phyloP scores from a whole-genome alignment of 2,113 vertebrate species.

The Neofelis nebulosa region DNA sequence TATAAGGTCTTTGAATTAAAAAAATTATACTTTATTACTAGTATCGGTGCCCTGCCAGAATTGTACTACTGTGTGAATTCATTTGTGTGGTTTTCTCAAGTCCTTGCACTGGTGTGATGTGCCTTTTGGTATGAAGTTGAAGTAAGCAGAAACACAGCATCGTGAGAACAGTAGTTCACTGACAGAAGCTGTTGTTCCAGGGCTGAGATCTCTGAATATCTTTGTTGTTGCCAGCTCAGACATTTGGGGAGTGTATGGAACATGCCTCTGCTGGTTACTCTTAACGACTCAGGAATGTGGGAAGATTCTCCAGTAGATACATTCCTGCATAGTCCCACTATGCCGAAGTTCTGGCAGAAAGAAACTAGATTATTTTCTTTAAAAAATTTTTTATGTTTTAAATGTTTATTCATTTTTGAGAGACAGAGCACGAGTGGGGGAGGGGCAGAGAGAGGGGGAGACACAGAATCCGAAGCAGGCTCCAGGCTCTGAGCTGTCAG shows the following conservation, averaged over 20 bases:
- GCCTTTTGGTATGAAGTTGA: not conserved
- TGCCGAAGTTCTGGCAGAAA: constrained; percentile 25
- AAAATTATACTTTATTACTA: not conserved
- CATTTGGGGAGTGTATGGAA: constrained; percentile 72
- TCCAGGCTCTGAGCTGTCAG: too few species aligned
- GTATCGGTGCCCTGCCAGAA: not conserved
- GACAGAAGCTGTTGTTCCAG: constrained; percentile 56
- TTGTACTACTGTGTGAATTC: not conserved
- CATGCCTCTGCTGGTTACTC: constrained; percentile 74
- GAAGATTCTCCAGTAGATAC: constrained; percentile 68
- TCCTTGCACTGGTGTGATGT: not conserved
- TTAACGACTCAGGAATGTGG: constrained; percentile 57
- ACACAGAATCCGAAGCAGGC: too few species aligned
- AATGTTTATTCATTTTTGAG: too few species aligned
- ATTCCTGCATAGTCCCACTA: constrained; percentile 16
- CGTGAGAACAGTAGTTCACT: not conserved
- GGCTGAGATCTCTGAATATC: constrained; percentile 43
- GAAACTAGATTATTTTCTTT: not conserved
- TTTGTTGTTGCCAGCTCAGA: constrained; percentile 70
- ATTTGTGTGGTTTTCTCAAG: constrained; percentile 40
- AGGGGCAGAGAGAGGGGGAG: too few species aligned
- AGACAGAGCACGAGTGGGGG: too few species aligned
- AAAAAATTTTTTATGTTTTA: too few species aligned
- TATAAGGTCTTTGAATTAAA: not conserved
- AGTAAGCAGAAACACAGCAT: not conserved